These are phyloP conservation scores for Achroia grisella DNA, from an alignment of 1,140 invertebrate genomes.

Conservation along the genomic window DNA sequence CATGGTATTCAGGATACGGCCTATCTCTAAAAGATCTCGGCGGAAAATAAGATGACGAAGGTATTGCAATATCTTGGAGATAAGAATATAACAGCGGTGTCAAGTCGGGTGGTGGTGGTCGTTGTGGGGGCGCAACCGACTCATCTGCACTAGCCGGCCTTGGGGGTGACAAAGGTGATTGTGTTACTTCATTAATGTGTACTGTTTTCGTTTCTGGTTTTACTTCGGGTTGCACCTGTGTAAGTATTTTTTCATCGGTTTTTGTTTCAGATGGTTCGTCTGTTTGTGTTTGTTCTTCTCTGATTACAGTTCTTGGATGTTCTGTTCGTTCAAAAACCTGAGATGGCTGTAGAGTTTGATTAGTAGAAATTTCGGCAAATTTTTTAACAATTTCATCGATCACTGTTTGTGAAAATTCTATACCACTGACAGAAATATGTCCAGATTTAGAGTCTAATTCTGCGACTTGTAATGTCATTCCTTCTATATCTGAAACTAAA, in stretches of 20 bases:
- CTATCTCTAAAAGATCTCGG: constrained; percentile 55
- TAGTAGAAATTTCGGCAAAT: constrained; percentile 64
- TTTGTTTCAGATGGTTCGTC: constrained; percentile 22
- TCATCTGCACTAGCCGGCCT: constrained; percentile 39
- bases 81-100: constrained; percentile 72
- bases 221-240: constrained; percentile 1
- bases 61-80: constrained; percentile 67
- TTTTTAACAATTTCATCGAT: constrained; percentile 77
- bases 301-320: constrained; percentile 38
- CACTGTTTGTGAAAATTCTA: constrained; percentile 78
- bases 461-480: constrained; percentile 78
- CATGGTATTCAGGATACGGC: constrained; percentile 42
- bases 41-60: constrained; percentile 58
- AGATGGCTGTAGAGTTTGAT: constrained; percentile 10
- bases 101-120: constrained; percentile 74
- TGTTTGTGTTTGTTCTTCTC: constrained; percentile 67
- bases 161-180: constrained; percentile 29
- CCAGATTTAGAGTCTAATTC: constrained; percentile 79
- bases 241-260: neutral
- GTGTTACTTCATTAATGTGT: constrained; percentile 14
- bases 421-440: constrained; percentile 76
- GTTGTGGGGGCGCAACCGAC: constrained; percentile 54
- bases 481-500: constrained; percentile 85
- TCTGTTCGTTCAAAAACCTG: constrained; percentile 17
- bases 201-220: constrained; percentile 9